Conservation (phyloP, 2,888 invertebrate species). For the Dyspetes luteomarginatus region DNA sequence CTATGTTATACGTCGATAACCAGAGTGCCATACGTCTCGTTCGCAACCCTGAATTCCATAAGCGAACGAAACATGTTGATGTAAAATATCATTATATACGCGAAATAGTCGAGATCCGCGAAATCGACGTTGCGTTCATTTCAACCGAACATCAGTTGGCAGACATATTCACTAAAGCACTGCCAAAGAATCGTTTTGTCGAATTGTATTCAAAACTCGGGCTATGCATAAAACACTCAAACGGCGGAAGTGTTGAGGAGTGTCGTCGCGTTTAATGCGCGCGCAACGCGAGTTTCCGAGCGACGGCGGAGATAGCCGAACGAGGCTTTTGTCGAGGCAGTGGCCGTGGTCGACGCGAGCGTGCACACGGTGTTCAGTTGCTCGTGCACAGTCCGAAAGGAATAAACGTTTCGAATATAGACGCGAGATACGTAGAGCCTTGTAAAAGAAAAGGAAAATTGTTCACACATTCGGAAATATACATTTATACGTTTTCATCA, state of each 20-base stretch:
- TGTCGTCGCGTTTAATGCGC: background rate
- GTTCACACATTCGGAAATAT: too few relatives aligned
- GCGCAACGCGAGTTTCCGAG: too few relatives aligned
- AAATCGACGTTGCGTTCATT: constrained; percentile 33
- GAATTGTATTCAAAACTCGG: constrained; percentile 20
- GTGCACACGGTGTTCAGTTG: too few relatives aligned
- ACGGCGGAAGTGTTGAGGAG: constrained; percentile 10
- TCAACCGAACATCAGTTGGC: constrained; percentile 41
- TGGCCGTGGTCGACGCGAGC: too few relatives aligned
- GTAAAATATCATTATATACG: constrained; percentile 33
- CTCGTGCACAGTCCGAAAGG: too few relatives aligned
- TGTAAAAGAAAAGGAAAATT: too few relatives aligned
- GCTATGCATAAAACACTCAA: background rate
- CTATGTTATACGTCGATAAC: constrained; percentile 33
- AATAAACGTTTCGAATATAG: too few relatives aligned
- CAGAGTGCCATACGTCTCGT: constrained; percentile 30
- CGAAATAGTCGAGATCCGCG: constrained; percentile 18
- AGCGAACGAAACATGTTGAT: constrained; percentile 49
- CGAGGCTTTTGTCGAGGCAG: too few relatives aligned
- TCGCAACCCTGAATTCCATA: constrained; percentile 25
- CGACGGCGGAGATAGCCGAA: too few relatives aligned
- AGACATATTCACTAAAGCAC: constrained; percentile 47
- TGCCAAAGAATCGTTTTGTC: constrained; percentile 29
- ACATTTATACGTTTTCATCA: too few relatives aligned
- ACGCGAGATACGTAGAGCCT: too few relatives aligned